Base-by-base conservation (phyloP, 2,888 invertebrate species). In the Lochmaea crataegi region DNA sequence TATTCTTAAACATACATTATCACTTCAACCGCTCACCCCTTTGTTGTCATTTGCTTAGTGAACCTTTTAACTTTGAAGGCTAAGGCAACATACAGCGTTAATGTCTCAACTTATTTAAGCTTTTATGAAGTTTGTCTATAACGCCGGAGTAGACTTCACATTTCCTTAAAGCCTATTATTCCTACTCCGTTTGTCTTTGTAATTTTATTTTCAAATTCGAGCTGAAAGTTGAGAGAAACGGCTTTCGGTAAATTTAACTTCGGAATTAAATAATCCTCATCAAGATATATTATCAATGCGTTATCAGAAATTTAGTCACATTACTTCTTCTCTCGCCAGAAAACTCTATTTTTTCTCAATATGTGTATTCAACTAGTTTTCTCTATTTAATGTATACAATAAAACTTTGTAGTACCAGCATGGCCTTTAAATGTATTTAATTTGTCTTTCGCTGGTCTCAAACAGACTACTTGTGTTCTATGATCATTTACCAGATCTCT, bases 71-170 rank as follows among this genome's bases (percentile, higher is more conserved):
- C 18, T 53, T 53, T 18, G 9, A 18, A 53, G n/a, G 16, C 18
- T 38, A 18, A 53, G 16, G 18, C 16, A 16, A 18, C 53, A 53
- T 18, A 53, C 18, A 16, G 16, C 9, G 2, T 18, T 53, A 53
- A 53, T 18, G 16, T 53, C 16, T 16, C 53, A 53, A 53, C 53
- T 53, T 53, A 53, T 53, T 53, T 18, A 53, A 18, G 53, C 53
- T 53, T 53, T 16, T 18, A 16, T 18, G 18, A 18, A 53, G 53
- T 53, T 53, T 53, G 53, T 53, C 18, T 18, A 16, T 16, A 16
- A 53, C 16, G 16, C 16, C 10, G 16, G 53, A 53, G 42, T 12
- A 45, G 42, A 45, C 42, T 10, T 12, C 1, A 48, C 48, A n/a
- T 48, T 53, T 53, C 18, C 53, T 53, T 16, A 2, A 18, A 53